Conservation (phyloP, 1,140 invertebrate species). For the Zaprionus ornatus region DNA sequence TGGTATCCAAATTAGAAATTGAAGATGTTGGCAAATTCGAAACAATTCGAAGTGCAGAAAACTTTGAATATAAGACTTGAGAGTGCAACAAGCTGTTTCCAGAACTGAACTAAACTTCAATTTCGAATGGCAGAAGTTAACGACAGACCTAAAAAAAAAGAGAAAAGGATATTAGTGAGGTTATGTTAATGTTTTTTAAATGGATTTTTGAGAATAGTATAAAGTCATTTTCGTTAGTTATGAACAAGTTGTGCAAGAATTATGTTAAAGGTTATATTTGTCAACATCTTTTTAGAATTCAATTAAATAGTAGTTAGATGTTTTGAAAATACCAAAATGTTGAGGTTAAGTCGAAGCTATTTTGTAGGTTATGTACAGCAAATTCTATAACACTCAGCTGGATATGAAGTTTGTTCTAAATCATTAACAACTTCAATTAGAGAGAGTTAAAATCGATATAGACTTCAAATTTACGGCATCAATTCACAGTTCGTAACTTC, state of each 20-base stretch:
- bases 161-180: not conserved
- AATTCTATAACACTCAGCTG: too few relatives aligned
- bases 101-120: not conserved
- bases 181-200: not conserved
- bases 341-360: too few relatives aligned
- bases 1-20: conserved; percentile 48
- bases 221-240: not conserved
- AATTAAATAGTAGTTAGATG: too few relatives aligned
- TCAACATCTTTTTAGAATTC: too few relatives aligned
- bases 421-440: too few relatives aligned
- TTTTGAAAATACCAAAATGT: too few relatives aligned
- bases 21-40: conserved; percentile 35
- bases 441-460: too few relatives aligned
- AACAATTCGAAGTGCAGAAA: conserved; percentile 27
- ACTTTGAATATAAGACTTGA: conserved; percentile 22
- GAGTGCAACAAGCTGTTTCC: conserved; percentile 18
- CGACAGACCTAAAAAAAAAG: not conserved
- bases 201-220: not conserved
- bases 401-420: too few relatives aligned
- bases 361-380: too few relatives aligned
- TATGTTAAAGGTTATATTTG: not conserved
- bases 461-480: too few relatives aligned
- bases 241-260: not conserved
- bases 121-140: not conserved
- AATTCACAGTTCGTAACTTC: too few relatives aligned